Percentiles rank a stretch among this genome's conserved stretches.
Evolutionary conservation across 2,113 vertebrate genomes (phyloP).

Genomic region (Microcebus lehilahytsara): DNA sequence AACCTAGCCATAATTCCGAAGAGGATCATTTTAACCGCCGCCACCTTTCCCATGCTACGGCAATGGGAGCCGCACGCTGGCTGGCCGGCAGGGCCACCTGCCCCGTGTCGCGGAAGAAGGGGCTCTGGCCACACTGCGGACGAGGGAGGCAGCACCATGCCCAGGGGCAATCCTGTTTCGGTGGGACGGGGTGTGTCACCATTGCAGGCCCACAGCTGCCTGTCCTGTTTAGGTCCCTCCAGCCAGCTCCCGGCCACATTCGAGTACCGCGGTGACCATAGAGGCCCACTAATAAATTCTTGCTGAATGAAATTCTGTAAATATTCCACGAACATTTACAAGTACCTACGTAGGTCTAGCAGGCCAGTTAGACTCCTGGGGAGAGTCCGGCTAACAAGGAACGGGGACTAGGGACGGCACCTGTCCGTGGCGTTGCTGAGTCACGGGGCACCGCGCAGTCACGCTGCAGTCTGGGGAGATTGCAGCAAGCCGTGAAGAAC

Average conservation of each 20-base stretch:
- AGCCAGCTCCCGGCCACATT: background rate
- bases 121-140: accelerated
- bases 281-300: background rate
- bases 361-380: accelerated
- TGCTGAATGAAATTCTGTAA: background rate
- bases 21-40: accelerated
- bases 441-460: accelerated
- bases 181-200: accelerated
- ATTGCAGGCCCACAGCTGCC: background rate
- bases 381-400: background rate
- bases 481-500: accelerated
- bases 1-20: accelerated
- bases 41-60: accelerated
- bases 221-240: too few species aligned
- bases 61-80: accelerated
- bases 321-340: background rate
- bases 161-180: accelerated
- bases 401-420: accelerated
- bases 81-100: accelerated
- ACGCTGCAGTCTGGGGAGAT: accelerated
- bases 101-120: accelerated
- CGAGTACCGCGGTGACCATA: background rate
- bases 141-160: background rate
- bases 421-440: accelerated
- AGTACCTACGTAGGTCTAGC: background rate